A percentile compares a stretch with the other conserved stretches of the same genome.
Conservation (phyloP, 2,113 vertebrate species). For the Caloenas nicobarica region DNA sequence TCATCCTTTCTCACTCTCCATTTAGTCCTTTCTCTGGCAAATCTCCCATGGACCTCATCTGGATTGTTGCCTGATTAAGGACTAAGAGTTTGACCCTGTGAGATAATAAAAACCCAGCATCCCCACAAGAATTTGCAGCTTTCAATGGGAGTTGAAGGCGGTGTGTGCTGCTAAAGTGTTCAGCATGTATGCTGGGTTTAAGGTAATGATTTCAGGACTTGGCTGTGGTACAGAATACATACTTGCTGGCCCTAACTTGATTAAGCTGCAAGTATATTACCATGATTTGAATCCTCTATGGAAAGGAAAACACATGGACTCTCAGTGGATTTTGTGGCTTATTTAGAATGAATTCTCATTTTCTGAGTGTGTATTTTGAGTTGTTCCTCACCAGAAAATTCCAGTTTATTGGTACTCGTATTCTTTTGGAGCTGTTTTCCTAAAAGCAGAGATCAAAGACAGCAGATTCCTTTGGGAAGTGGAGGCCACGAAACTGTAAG, state of each 20-base stretch:
- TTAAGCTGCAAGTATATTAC: conserved; percentile 45
- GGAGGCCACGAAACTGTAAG: not conserved
- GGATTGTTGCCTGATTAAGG: conserved; percentile 50
- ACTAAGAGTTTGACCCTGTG: conserved; percentile 32
- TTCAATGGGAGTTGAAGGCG: conserved; percentile 1
- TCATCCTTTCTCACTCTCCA: conserved; percentile 36
- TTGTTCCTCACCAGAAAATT: conserved; percentile 11
- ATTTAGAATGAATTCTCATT: conserved; percentile 41
- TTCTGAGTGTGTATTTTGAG: not conserved
- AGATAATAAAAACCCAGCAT: conserved; percentile 36
- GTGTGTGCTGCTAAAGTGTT: conserved; percentile 21
- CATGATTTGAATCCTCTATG: conserved; percentile 7
- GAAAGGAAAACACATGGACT: conserved; percentile 3
- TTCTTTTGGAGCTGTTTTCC: not conserved
- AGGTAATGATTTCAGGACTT: conserved; percentile 48
- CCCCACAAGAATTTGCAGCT: not conserved
- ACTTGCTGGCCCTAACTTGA: conserved; percentile 40
- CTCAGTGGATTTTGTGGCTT: conserved; percentile 40
- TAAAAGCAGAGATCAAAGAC: not conserved
- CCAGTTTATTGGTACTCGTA: not conserved
- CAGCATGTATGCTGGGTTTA: not conserved
- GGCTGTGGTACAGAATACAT: conserved; percentile 20
- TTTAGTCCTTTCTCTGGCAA: conserved; percentile 42
- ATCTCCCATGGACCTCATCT: conserved; percentile 18
- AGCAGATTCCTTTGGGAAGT: conserved; percentile 7